Percentiles rank a stretch among this genome's conserved stretches.
phyloP scores from a whole-genome alignment of 2,113 vertebrate genomes.

The Cephalopterus ornatus region DNA sequence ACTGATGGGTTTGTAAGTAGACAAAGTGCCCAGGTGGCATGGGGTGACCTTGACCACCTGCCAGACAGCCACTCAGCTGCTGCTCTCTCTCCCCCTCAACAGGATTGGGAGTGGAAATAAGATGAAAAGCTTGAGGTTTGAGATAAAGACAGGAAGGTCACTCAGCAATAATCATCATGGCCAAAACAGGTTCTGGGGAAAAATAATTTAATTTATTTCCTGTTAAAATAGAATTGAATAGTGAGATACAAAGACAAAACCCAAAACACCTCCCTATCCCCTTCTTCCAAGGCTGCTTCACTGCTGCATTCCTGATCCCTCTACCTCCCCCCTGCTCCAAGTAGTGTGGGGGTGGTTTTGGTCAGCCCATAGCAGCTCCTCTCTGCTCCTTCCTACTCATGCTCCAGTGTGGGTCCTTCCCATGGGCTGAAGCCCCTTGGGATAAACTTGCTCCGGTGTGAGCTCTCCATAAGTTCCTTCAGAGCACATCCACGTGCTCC shows the following conservation, averaged over 20 bases:
- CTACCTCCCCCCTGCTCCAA: not conserved
- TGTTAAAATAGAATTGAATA: not conserved
- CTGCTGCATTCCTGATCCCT: not conserved
- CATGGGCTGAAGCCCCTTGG: not conserved
- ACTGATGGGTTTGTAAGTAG: not conserved
- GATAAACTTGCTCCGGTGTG: not conserved
- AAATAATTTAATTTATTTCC: not conserved
- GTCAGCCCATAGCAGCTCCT: not conserved
- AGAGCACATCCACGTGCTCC: not conserved
- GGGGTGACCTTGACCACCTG: not conserved
- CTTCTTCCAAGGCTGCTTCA: not conserved
- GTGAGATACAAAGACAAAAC: not conserved
- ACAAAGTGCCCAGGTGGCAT: not conserved
- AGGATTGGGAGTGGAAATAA: accelerated
- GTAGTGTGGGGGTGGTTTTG: not conserved
- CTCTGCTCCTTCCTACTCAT: not conserved
- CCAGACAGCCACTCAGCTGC: not conserved
- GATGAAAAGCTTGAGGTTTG: not conserved
- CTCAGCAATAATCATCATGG: not conserved
- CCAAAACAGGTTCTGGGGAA: not conserved
- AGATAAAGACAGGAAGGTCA: not conserved
- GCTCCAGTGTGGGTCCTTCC: not conserved
- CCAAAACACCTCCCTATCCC: accelerated
- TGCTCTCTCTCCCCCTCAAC: not conserved
- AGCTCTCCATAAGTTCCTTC: not conserved